Evolutionary conservation across 2,113 vertebrate species (phyloP), one percentile per base, ranked within the genome.

Genomic region (Plecotus auritus): DNA sequence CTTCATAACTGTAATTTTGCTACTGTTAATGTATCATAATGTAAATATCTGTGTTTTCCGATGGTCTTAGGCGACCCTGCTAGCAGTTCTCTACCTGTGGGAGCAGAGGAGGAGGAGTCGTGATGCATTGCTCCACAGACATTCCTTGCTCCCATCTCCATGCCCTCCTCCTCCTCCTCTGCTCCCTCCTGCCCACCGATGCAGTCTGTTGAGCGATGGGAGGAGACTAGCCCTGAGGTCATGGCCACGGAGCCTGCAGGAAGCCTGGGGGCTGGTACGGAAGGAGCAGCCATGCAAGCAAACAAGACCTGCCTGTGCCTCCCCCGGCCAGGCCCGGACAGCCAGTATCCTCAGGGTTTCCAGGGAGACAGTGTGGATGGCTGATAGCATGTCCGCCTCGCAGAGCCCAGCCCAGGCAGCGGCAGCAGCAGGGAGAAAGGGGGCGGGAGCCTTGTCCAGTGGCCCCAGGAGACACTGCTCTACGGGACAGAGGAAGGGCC

Each of bases 231-330:
- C 22, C 66, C 26, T 6, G 17, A 40, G 28, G 40, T 49, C 20
- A 22, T 2, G 67, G 18, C 11, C 22, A 1, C 0, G 4, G 73
- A 88, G 17, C 2, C 90, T 16, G 45, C 4, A 0, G 66, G 74
- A 78, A 80, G 88, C 66, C 78, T 11, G 0, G 66, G 72, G 74
- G 59, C 51, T n/a, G 11, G 11, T 28, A 70, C 2, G 35, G 69
- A 13, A 49, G 49, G n/a, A 26, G 45, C 45, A 42, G 47, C 42
- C 73, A 9, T 0, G 18, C 0, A 14, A 37, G 14, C 0, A 0
- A 28, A n/a, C 6, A 4, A 2, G 4, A 37, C 0, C 4, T 4
- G 10, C 35, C 1, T 1, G 18, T 37, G 4, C 73, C 11, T 20
- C 18, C 28, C 32, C 35, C 18, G 28, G 23, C 11, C 35, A 2